Percentiles rank a stretch among this genome's conserved stretches.
phyloP scores from a whole-genome alignment of 2,797 vertebrate species.

The Cuniculus paca region DNA sequence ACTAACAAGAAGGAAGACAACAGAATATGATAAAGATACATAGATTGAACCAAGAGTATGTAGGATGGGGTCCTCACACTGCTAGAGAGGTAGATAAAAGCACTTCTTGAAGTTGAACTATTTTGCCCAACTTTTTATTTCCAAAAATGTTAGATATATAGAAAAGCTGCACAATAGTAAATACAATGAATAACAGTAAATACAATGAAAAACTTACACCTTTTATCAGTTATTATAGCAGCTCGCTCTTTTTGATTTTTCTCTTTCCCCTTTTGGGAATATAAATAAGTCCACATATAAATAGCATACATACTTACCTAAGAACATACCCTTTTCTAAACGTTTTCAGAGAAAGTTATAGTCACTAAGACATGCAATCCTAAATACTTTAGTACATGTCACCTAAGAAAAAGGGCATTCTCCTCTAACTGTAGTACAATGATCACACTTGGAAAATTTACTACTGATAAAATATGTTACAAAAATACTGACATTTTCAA shows the following conservation, averaged over 20 bases:
- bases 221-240: neutral
- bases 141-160: constrained; percentile 12
- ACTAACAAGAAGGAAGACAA: neutral
- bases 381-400: constrained; percentile 20
- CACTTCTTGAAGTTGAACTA: constrained; percentile 40
- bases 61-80: neutral
- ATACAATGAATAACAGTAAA: neutral
- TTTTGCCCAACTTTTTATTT: constrained; percentile 5
- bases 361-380: neutral
- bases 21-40: neutral
- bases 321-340: constrained; percentile 2
- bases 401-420: constrained; percentile 34
- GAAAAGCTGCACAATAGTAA: neutral
- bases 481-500: constrained; percentile 38
- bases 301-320: neutral
- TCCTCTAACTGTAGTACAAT: neutral
- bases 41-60: neutral
- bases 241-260: constrained; percentile 9
- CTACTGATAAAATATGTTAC: constrained; percentile 21
- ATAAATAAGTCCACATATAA: neutral
- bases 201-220: neutral
- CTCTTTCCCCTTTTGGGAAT: neutral
- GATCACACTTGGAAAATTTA: constrained; percentile 25
- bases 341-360: neutral
- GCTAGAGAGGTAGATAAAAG: neutral